Evolutionary conservation across 2,797 vertebrate species (phyloP), one percentile per base, ranked within the genome.

Genomic region (Cetoscarus ocellatus): DNA sequence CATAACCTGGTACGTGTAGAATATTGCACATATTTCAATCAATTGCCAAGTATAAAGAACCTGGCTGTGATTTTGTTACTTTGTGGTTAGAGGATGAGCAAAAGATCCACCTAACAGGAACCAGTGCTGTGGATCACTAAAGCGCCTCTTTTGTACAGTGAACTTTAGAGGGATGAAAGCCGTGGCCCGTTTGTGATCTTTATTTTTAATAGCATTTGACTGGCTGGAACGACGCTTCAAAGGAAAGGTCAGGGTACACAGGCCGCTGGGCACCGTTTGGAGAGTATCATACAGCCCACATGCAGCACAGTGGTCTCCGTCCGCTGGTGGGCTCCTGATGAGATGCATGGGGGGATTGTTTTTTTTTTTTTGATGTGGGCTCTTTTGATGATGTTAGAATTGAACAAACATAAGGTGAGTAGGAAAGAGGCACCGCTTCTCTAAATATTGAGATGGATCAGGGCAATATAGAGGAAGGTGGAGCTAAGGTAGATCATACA

Each of bases 121-220:
- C 44, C 72, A 58, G 48, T 0, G 2, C 65, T 63, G 68, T 78
- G 67, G 19, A 72, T 71, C 68, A 77, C 48, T 66, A 61, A 86
- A 76, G 67, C 73, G 59, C 77, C 58, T 77, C 80, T 78, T 92
- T 88, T 86, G 72, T 88, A 88, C 57, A 59, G 63, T 93, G 90
- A 93, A 94, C 92, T 94, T 93, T 91, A 77, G 74, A 73, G 64
- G 85, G 93, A 95, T 94, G 88, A 95, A 95, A 94, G 94, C 71
- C 17, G 7, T 70, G 70, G 84, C 81, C 89, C 58, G 85, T 79
- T 88, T 93, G 84, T 93, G 93, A 94, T 94, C 93, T 94, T 88
- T 89, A 90, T 93, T 93, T 93, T 90, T 90, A 90, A 90, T 73
- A 89, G 84, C 71, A 59, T 90, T 94, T 94, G 90, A 92, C 94